Percentiles rank a stretch among this genome's conserved stretches.
phyloP scores from a whole-genome alignment of 2,113 vertebrate species.

The Antechinus flavipes region DNA sequence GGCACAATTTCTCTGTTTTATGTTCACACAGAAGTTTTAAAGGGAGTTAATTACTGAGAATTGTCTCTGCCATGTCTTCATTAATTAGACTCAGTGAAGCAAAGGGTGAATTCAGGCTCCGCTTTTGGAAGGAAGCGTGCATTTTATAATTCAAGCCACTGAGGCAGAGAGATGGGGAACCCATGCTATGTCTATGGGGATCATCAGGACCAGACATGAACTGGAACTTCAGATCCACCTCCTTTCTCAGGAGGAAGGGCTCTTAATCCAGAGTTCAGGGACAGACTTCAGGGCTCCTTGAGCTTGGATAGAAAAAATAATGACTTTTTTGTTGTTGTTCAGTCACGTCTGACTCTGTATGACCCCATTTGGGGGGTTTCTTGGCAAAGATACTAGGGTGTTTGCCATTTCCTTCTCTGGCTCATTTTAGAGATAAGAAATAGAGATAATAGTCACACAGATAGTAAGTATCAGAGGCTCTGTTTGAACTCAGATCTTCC shows the following conservation, averaged over 20 bases:
- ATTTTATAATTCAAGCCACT: not conserved
- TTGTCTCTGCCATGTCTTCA: not conserved
- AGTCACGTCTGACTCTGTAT: not conserved
- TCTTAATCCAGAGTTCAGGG: not conserved
- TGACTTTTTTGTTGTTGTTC: not conserved
- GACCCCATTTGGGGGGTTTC: no score
- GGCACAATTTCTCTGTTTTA: not conserved
- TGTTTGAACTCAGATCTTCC: not conserved
- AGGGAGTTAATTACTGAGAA: not conserved
- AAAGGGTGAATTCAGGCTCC: not conserved
- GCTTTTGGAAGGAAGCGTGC: not conserved
- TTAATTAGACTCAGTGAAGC: not conserved
- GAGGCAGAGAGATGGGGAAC: not conserved
- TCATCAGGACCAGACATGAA: not conserved
- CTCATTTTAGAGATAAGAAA: not conserved
- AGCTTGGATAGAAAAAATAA: not conserved
- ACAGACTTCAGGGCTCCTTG: not conserved
- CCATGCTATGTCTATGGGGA: not conserved
- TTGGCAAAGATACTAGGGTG: not conserved
- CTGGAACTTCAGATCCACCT: not conserved
- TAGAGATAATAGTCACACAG: not conserved
- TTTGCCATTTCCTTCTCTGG: no score
- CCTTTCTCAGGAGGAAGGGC: slow-evolving; percentile 41
- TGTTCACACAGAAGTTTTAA: not conserved
- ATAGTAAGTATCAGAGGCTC: not conserved